These are phyloP conservation scores for Macaria notata DNA, from an alignment of 2,888 invertebrate species.

Conservation along the genomic window DNA sequence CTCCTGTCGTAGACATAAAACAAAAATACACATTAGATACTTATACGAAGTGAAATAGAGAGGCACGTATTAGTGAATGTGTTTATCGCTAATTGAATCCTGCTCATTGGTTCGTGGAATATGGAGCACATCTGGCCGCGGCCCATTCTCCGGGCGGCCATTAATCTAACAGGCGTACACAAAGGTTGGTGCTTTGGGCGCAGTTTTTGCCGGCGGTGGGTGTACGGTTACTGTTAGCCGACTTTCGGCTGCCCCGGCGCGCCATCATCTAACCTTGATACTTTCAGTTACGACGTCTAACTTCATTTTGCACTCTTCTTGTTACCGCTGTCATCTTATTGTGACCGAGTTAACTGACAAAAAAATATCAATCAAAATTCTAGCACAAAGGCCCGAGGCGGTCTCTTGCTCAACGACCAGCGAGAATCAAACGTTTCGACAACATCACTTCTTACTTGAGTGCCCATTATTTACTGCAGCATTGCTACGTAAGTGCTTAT, in stretches of 20 bases:
- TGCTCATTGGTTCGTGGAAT: constrained; percentile 51
- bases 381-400: constrained; percentile 79
- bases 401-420: constrained; percentile 59
- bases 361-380: constrained; percentile 82
- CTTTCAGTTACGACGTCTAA: constrained; percentile 75
- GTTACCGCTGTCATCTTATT: constrained; percentile 79
- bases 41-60: no score
- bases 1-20: constrained; percentile 33
- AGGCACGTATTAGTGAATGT: no score
- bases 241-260: constrained; percentile 71
- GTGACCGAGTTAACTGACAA: constrained; percentile 78
- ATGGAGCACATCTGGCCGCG: constrained; percentile 45
- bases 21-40: no score
- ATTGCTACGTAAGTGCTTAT: constrained; percentile 6
- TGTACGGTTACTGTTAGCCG: constrained; percentile 78
- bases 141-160: constrained; percentile 66
- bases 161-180: constrained; percentile 69
- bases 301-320: constrained; percentile 79
- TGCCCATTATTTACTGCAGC: constrained; percentile 3
- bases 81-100: constrained; percentile 59
- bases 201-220: constrained; percentile 67
- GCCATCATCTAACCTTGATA: constrained; percentile 78
- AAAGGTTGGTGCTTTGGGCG: constrained; percentile 64
- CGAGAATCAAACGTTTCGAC: constrained; percentile 26
- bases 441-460: constrained; percentile 24